phyloP scores from a whole-genome alignment of 2,797 vertebrate genomes.

The Atherinosoma microstoma region DNA sequence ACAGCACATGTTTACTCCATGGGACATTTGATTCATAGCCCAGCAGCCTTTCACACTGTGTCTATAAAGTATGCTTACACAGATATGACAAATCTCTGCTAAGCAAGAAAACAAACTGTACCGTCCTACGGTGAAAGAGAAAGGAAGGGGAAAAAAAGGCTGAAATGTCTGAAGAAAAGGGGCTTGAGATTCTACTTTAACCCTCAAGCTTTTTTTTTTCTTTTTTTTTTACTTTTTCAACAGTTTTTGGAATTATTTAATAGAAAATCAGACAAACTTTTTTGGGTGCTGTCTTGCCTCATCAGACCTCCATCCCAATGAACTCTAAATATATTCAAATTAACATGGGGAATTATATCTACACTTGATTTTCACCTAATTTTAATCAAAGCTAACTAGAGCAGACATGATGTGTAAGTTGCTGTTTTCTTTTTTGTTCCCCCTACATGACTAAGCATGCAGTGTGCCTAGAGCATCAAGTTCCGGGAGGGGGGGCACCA shows the following conservation, averaged over 20 bases:
- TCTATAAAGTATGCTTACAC: constrained; percentile 60
- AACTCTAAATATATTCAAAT: not conserved
- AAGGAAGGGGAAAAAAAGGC: constrained; percentile 5
- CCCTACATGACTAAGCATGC: not conserved
- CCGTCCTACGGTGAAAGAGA: constrained; percentile 13
- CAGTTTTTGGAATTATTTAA: constrained; percentile 8
- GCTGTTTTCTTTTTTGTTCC: not conserved
- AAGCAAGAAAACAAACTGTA: constrained; percentile 45
- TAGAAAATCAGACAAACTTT: constrained; percentile 11
- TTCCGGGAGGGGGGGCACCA: too few species aligned
- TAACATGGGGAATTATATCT: not conserved
- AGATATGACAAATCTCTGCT: constrained; percentile 54
- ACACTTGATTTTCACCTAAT: constrained; percentile 15
- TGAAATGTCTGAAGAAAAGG: not conserved
- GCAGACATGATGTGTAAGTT: not conserved
- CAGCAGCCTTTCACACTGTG: constrained; percentile 61
- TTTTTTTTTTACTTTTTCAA: not conserved
- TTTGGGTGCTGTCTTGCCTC: not conserved
- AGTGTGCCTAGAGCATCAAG: too few species aligned
- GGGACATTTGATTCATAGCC: constrained; percentile 65
- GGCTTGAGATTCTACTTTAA: not conserved
- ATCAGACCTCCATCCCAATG: not conserved
- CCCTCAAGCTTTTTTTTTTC: not conserved
- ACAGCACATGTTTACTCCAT: constrained; percentile 65
- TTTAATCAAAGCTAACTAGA: constrained; percentile 16